Evolutionary conservation across 2,113 vertebrate genomes (phyloP).

Genomic region (Oreochromis spilurus): DNA sequence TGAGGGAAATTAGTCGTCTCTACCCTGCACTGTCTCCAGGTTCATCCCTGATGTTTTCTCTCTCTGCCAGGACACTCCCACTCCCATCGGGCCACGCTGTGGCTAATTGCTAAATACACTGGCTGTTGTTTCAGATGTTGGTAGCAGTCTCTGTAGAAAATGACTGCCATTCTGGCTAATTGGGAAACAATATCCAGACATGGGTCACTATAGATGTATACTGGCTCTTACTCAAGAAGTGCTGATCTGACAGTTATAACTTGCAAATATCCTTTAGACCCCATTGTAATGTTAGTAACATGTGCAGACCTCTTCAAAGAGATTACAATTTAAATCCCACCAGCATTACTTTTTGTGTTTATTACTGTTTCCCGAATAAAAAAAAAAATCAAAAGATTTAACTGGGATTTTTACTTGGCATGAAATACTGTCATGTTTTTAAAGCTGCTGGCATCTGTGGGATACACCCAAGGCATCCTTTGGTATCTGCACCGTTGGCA

Average conservation of each 20-base stretch:
- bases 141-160: constrained; percentile 40
- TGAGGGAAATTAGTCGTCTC: constrained; percentile 67
- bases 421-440: not conserved
- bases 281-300: not conserved
- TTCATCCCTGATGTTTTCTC: constrained; percentile 57
- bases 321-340: not conserved
- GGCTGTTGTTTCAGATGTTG: constrained; percentile 64
- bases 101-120: constrained; percentile 67
- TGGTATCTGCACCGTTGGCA: not conserved
- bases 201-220: not conserved
- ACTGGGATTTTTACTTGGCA: not conserved
- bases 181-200: constrained; percentile 34
- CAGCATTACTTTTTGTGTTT: not conserved
- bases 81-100: constrained; percentile 51
- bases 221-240: not conserved
- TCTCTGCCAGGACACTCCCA: constrained; percentile 52
- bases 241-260: not conserved
- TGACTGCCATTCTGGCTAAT: constrained; percentile 24
- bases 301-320: not conserved
- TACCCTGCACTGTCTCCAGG: constrained; percentile 49
- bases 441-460: not conserved
- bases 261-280: not conserved
- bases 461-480: not conserved
- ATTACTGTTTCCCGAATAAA: not conserved
- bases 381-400: not conserved